Evolutionary conservation across 2,888 invertebrate species (phyloP).

Genomic region (Marasmarcha lunaedactyla): DNA sequence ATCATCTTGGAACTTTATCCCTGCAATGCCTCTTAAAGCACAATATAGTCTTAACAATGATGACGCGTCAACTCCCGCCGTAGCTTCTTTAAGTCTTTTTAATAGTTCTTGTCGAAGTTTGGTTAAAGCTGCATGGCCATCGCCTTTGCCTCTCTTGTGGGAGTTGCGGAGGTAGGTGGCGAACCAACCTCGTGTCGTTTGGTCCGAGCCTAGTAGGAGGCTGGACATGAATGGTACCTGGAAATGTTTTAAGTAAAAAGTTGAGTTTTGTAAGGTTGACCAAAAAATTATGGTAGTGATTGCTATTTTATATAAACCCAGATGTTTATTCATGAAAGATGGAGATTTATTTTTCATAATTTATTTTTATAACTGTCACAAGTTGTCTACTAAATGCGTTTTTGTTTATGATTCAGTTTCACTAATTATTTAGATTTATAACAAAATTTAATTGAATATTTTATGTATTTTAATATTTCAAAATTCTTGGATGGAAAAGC

Average conservation of each 20-base stretch:
- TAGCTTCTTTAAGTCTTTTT: slow-evolving; percentile 76
- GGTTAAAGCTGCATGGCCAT: slow-evolving; percentile 74
- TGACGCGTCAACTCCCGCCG: slow-evolving; percentile 86
- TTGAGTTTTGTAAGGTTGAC: neutral
- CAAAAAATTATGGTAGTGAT: no score
- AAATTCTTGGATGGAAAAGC: no score
- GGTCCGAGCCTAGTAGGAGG: slow-evolving; percentile 89
- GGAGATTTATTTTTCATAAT: neutral
- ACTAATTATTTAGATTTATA: no score
- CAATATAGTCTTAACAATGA: slow-evolving; percentile 91
- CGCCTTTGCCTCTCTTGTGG: slow-evolving; percentile 83
- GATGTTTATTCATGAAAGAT: neutral
- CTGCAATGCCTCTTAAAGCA: slow-evolving; percentile 92
- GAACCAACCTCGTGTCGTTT: slow-evolving; percentile 91
- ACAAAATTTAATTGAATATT: no score
- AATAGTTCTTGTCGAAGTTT: slow-evolving; percentile 84
- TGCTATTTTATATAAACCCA: no score
- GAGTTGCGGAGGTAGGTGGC: slow-evolving; percentile 90
- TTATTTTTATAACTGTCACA: no score
- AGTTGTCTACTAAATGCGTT: no score
- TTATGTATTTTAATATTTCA: no score
- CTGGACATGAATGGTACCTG: slow-evolving; percentile 89
- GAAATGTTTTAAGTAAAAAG: slow-evolving; percentile 14
- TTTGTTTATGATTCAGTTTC: no score
- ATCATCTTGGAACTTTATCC: slow-evolving; percentile 92